phyloP scores from a whole-genome alignment of 1,140 invertebrate species.

The Apis mellifera region Amel_HAv3.1 CM009933.2:5153001-5153500 shows the following conservation, averaged over 20 bases:
- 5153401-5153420: too few relatives aligned
- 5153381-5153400: too few relatives aligned
- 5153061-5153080: conserved; percentile 48
- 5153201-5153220: too few relatives aligned
- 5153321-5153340: not conserved
- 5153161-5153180: conserved; percentile 53
- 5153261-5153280: not conserved
- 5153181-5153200: conserved; percentile 31
- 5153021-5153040: not conserved
- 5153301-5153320: not conserved
- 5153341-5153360: not conserved
- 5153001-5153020: conserved; percentile 10
- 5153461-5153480: too few relatives aligned
- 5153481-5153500: too few relatives aligned
- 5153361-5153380: too few relatives aligned
- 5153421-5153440: too few relatives aligned
- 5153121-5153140: conserved; percentile 54
- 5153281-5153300: not conserved
- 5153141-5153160: conserved; percentile 39
- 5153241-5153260: not conserved
- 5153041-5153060: not conserved
- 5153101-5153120: conserved; percentile 53
- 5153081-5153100: conserved; percentile 42
- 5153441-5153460: too few relatives aligned
- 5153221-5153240: not conserved